Base-by-base conservation (phyloP, 1,140 invertebrate species). In the Drosophila asahinai region DNA sequence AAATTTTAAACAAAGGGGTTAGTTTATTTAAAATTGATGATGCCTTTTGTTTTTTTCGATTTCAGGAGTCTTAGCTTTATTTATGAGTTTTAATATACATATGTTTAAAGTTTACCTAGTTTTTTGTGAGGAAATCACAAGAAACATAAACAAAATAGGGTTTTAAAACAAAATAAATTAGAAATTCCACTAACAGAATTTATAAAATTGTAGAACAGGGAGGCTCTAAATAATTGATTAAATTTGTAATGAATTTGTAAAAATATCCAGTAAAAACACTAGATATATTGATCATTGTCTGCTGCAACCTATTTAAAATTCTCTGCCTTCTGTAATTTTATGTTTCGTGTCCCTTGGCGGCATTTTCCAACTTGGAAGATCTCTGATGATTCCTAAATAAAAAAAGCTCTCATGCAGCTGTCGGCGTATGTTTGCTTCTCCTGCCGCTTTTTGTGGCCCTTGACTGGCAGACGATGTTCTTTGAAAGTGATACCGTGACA, bases 401-500 rank as follows among this genome's bases (percentile, higher is more conserved):
- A 73, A 61, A 62, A 60, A 78, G 42, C 58, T 71, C 51, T 47
- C 55, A 33, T 71, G 59, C 77, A 79, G 77, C 75, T 79, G 77
- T 79, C 66, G 52, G 49, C 68, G 48, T 78, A 79, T 78, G 58
- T 63, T 63, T 27, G 40, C 27, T 48, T 73, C 55, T 61, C 47
- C 65, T 63, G 52, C 30, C 14, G 8, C 33, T 42, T 48, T 57
- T 57, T 59, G 68, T 62, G 65, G 75, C 54, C 66, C 77, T 78
- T 79, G 67, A 63, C 47, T 80, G 67, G 49, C 76, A 79, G 59
- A 79, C 47, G 54, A 79, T 55, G 59, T 43, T 73, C 77, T 80
- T 80, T 80, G 77, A 80, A 79, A 80, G 40, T 73, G 77, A 80
- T 80, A 80, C 67, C 38, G 27, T 60, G 54, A 51, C 36, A 63